Evolutionary conservation across 2,113 vertebrate species (phyloP), one percentile per base, ranked within the genome.

Genomic region (Globicephala melas): DNA sequence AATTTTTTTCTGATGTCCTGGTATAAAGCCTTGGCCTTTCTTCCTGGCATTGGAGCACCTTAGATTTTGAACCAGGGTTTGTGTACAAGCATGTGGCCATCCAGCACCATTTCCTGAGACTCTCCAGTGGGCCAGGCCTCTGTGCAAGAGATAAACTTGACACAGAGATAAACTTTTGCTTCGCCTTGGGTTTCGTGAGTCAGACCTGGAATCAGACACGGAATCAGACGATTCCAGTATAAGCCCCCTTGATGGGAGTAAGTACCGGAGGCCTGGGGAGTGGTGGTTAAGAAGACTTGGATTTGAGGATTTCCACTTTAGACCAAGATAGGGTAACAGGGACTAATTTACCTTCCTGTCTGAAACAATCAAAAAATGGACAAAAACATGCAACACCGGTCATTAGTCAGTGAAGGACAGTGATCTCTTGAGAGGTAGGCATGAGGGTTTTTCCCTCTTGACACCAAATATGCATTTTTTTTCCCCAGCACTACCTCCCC

Each of bases 11-110:
- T 67, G 53, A 58, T 20, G n/a, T 9, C 25, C 63, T 58, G 28
- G 15, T 65, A 11, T 14, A 62, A 63, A 38, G 33, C 70, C 41
- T 33, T 25, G 55, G 68, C 38, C 70, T 89, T 82, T 82, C 26
- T 38, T 31, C 53, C 28, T 36, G 63, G 25, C 11, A 1, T 17
- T 20, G 63, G 50, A 91, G 84, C 33, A 68, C 15, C 4, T 68
- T 71, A 3, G 58, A 18, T 68, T 68, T 89, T 68, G 89, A 65
- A 23, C 11, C 21, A 62, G 82, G 44, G 28, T 38, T 60, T 77
- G 17, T 0, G 6, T 23, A 13, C 6, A 4, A 53, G 36, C 7
- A 0, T 12, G 15, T 5, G 11, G 28, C 9, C 23, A 4, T 23
- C 85, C 18, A 13, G 10, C 63, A 74, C 15, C 36, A 26, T 44